phyloP scores from a whole-genome alignment of 2,888 invertebrate species.

The Trachelus tabidus region DNA sequence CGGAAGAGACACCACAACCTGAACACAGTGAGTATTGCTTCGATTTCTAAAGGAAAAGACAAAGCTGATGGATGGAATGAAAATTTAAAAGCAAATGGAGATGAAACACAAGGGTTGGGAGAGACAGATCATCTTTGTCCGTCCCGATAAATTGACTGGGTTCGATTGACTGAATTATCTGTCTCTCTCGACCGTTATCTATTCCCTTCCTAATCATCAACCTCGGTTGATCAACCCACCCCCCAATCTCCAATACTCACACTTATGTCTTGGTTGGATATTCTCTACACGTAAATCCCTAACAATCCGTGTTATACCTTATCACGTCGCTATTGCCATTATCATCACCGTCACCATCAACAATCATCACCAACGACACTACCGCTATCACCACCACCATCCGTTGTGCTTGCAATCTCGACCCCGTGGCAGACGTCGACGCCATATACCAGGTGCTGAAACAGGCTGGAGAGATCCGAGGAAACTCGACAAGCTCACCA shows the following conservation, averaged over 20 bases:
- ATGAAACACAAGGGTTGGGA: background rate
- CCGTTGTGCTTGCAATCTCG: conserved; percentile 24
- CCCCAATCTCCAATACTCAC: background rate
- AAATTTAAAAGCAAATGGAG: too few relatives aligned
- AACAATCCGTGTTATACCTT: background rate
- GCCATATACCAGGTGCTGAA: conserved; percentile 95
- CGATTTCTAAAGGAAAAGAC: background rate
- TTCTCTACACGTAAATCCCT: background rate
- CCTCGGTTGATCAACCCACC: background rate
- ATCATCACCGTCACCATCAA: conserved; percentile 25
- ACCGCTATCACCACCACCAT: background rate
- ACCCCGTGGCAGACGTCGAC: conserved; percentile 77
- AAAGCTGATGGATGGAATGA: background rate
- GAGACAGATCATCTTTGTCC: background rate
- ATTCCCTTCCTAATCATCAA: background rate
- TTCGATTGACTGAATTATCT: background rate
- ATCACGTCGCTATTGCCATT: conserved; percentile 53
- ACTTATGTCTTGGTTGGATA: background rate
- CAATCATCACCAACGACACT: conserved; percentile 18
- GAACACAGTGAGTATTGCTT: conserved; percentile 81
- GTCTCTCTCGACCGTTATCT: background rate
- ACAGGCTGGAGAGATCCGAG: conserved; percentile 87
- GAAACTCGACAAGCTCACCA: conserved; percentile 64
- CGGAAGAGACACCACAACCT: conserved; percentile 73
- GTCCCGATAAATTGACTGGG: background rate